Percentiles rank a stretch among this genome's conserved stretches.
Evolutionary conservation across 2,888 invertebrate genomes (phyloP).

Genomic region (Amblyjoppa proteus): DNA sequence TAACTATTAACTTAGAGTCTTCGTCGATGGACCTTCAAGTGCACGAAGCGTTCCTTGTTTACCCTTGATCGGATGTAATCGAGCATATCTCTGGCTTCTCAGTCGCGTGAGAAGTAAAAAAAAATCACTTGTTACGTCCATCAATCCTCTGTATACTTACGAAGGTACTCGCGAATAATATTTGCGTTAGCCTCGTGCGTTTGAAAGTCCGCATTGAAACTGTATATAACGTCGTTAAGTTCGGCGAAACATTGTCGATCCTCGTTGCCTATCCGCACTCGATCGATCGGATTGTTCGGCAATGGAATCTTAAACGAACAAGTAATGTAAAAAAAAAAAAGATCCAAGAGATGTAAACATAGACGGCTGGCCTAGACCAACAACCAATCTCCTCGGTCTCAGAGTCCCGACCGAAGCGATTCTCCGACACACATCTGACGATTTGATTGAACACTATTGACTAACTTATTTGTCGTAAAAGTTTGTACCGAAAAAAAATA

Average conservation of each 20-base stretch:
- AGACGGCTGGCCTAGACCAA: conserved; percentile 66
- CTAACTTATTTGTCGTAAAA: conserved; percentile 48
- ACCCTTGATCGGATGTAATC: not conserved
- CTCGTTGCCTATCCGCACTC: conserved; percentile 41
- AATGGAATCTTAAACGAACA: conserved; percentile 41
- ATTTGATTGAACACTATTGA: conserved; percentile 32
- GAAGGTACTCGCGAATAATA: conserved; percentile 13
- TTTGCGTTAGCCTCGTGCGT: conserved; percentile 54
- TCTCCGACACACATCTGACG: conserved; percentile 47
- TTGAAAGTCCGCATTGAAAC: conserved; percentile 53
- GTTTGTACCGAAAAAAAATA: conserved; percentile 33
- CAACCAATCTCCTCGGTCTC: conserved; percentile 32
- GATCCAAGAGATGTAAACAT: conserved; percentile 43
- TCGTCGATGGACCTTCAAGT: conserved; percentile 36
- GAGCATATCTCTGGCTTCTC: conserved; percentile 26
- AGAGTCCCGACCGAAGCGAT: conserved; percentile 42
- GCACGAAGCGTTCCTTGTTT: conserved; percentile 14
- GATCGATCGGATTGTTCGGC: conserved; percentile 43
- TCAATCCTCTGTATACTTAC: not conserved
- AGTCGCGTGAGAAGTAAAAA: conserved; percentile 52
- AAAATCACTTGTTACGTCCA: conserved; percentile 28
- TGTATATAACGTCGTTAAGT: conserved; percentile 58
- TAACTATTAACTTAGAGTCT: conserved; percentile 35
- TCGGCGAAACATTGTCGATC: conserved; percentile 34
- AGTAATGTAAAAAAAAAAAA: conserved; percentile 35